Base-by-base conservation (phyloP, 1,140 invertebrate species). In the Ceratina japonica region DNA sequence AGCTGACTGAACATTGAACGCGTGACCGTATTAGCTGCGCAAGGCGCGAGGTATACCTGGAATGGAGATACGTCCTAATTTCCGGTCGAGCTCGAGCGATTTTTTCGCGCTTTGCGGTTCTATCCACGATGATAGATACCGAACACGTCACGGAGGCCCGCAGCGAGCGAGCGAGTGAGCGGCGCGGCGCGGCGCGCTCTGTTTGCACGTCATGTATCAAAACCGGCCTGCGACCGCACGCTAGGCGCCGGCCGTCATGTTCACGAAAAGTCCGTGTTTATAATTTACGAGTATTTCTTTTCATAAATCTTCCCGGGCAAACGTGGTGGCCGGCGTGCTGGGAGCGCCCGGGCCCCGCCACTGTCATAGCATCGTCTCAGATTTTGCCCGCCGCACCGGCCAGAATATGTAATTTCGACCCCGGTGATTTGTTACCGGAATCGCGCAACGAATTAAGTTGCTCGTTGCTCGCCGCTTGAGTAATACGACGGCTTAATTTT, bases 261-360 rank as follows among this genome's bases (percentile, higher is more conserved):
- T 65, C 77, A 61, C 63, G 75, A 37, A 49, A 64, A 51, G 52
- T 27, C 63, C 37, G 62, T 85, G 73, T 86, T 87, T 80, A 87
- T 87, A 88, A 88, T 89, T 87, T 88, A 89, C 82, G 77, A 75
- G 80, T 85, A 84, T 88, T 88, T 81, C 86, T 84, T 88, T 86
- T 86, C 87, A 88, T 89, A 89, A 89, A 89, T 88, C 87, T 87
- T 77, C 59, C 54, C 54, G 27, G 66, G 72, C 44, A 58, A 44
- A 77, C 73, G 84, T 80, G 78, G 16, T 18, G 1, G 10, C 80
- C 58, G 59, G 66, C 79, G 84, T 85, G 76, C 79, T 65, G 68
- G 78, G 79, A 80, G 64, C 37, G 68, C 62, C 63, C 10, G 37
- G 37, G 37, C 37, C 37, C 37, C 37, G 56, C 66, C 62, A 22